Percentiles rank a stretch among this genome's conserved stretches.
phyloP scores from a whole-genome alignment of 2,888 invertebrate genomes.

The Buathra laborator region DNA sequence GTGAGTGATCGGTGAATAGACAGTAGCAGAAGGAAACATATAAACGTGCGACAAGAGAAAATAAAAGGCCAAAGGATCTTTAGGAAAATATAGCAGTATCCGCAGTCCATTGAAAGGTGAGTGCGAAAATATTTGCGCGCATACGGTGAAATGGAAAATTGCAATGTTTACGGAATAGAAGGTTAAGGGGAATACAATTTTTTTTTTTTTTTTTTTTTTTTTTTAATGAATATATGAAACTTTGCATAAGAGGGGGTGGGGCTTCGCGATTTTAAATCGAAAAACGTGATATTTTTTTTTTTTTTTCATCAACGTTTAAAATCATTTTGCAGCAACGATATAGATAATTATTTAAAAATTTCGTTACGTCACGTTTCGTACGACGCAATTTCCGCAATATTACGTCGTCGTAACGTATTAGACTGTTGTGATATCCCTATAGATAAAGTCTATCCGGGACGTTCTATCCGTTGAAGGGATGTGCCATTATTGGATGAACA shows the following conservation, averaged over 20 bases:
- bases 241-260: too few relatives aligned
- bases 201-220: neutral
- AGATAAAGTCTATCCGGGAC: constrained; percentile 8
- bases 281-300: too few relatives aligned
- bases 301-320: too few relatives aligned
- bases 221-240: too few relatives aligned
- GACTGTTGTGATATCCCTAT: neutral
- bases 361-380: neutral
- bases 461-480: constrained; percentile 18
- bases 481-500: constrained; percentile 26
- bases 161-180: neutral
- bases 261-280: too few relatives aligned
- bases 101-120: constrained; percentile 50
- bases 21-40: constrained; percentile 43
- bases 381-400: constrained; percentile 1
- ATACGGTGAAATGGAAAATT: neutral
- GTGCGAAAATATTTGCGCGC: constrained; percentile 20
- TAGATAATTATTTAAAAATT: too few relatives aligned
- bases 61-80: constrained; percentile 41
- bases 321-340: too few relatives aligned
- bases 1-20: constrained; percentile 57
- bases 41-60: constrained; percentile 28
- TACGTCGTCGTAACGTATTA: neutral
- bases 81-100: constrained; percentile 58
- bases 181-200: neutral